These are phyloP conservation scores for Oikopleura dioica DNA, from an alignment of 23 tunicate genomes.

Conservation along the genomic window DNA sequence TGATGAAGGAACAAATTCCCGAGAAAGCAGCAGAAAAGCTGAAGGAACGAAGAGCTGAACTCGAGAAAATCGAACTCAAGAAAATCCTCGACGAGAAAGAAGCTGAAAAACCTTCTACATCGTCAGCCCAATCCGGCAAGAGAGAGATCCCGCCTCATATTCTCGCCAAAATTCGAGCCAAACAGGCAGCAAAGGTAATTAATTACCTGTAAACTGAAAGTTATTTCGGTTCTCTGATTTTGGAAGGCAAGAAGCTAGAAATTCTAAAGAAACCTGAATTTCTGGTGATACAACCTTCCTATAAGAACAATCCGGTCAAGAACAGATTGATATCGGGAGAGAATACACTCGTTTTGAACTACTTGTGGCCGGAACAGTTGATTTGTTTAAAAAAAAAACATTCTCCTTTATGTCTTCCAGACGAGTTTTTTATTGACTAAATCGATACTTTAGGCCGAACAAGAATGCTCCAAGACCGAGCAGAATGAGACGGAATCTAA, in stretches of 20 bases:
- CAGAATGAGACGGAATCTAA: not conserved
- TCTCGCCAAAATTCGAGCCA: conserved; percentile 2
- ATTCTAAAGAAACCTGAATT: not conserved
- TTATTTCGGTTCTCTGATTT: too few relatives aligned
- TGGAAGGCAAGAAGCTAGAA: not conserved
- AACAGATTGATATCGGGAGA: not conserved
- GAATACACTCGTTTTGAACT: not conserved
- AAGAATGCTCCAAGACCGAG: not conserved
- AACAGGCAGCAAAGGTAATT: conserved; percentile 12
- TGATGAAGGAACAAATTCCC: conserved; percentile 3
- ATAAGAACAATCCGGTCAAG: not conserved
- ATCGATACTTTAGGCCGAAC: not conserved
- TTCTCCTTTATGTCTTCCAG: not conserved
- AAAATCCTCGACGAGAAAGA: not conserved
- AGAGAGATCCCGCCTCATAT: not conserved
- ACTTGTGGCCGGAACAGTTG: not conserved
- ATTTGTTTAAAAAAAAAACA: too few relatives aligned
- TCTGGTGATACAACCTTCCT: not conserved
- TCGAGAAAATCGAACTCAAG: not conserved
- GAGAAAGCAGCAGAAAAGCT: not conserved
- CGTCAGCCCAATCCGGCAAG: not conserved
- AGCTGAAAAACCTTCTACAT: not conserved
- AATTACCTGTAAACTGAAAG: too few relatives aligned
- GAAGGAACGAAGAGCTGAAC: not conserved
- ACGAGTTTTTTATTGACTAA: not conserved